Percentiles rank a stretch among this genome's conserved stretches.
These are phyloP conservation scores for Bagarius yarrelli DNA, from an alignment of 2,113 vertebrate genomes.

Conservation along the genomic window DNA sequence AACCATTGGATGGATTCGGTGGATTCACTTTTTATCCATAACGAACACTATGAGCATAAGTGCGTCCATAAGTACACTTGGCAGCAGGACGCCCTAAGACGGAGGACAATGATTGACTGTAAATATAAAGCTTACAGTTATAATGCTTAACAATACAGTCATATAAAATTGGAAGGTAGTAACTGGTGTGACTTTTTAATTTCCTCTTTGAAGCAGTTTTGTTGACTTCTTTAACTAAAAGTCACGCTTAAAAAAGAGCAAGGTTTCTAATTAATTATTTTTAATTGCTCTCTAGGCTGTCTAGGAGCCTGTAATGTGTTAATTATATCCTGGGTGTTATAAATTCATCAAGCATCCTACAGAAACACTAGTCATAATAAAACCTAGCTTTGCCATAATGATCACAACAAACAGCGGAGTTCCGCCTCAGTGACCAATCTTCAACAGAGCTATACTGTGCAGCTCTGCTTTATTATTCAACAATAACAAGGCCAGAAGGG, in stretches of 20 bases:
- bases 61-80: too few species aligned
- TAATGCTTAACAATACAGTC: background rate
- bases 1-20: too few species aligned
- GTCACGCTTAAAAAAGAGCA: background rate
- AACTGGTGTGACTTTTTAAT: background rate
- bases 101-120: too few species aligned
- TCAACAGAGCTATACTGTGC: background rate
- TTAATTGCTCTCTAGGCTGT: background rate
- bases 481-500: background rate
- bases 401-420: background rate
- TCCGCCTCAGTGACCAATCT: background rate
- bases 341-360: background rate
- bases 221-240: background rate
- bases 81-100: too few species aligned
- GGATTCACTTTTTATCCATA: too few species aligned
- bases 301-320: background rate
- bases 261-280: background rate
- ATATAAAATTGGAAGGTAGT: background rate
- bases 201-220: background rate
- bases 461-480: background rate
- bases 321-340: background rate
- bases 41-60: too few species aligned
- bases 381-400: background rate
- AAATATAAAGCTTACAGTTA: background rate
- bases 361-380: background rate